Conservation (phyloP, 2,888 invertebrate genomes). For the Melitaea athalia region DNA sequence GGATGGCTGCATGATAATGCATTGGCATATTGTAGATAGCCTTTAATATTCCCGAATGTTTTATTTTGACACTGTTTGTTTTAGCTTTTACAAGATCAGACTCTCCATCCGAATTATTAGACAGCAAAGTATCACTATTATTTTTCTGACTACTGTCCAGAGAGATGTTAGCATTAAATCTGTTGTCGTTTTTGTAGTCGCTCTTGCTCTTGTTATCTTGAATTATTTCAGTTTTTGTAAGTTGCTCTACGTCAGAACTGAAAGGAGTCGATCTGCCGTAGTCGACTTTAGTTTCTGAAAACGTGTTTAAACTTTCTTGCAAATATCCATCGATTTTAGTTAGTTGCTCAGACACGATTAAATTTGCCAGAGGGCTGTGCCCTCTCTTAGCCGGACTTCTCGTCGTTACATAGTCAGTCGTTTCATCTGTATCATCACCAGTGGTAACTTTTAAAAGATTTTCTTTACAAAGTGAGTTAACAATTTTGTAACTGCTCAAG, state of each 20-base stretch:
- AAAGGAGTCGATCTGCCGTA: constrained; percentile 4
- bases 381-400: constrained; percentile 36
- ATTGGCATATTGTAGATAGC: constrained; percentile 76
- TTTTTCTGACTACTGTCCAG: constrained; percentile 25
- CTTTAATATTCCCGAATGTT: constrained; percentile 60
- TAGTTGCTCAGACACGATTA: constrained; percentile 67
- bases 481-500: constrained; percentile 75
- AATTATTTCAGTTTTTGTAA: constrained; percentile 7
- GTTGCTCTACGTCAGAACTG: constrained; percentile 16
- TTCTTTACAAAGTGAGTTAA: constrained; percentile 68
- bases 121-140: not conserved
- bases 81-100: constrained; percentile 47
- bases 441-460: constrained; percentile 51
- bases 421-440: constrained; percentile 22
- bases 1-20: constrained; percentile 78
- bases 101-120: constrained; percentile 33
- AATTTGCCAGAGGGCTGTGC: constrained; percentile 50
- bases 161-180: not conserved
- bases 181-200: not conserved
- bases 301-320: constrained; percentile 70
- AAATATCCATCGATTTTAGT: constrained; percentile 72
- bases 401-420: constrained; percentile 15
- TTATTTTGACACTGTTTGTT: constrained; percentile 64
- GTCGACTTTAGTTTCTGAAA: constrained; percentile 51
- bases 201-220: constrained; percentile 4